These are phyloP conservation scores for Brachystomella parvula DNA, from an alignment of 1,140 invertebrate species.

Conservation along the genomic window DNA sequence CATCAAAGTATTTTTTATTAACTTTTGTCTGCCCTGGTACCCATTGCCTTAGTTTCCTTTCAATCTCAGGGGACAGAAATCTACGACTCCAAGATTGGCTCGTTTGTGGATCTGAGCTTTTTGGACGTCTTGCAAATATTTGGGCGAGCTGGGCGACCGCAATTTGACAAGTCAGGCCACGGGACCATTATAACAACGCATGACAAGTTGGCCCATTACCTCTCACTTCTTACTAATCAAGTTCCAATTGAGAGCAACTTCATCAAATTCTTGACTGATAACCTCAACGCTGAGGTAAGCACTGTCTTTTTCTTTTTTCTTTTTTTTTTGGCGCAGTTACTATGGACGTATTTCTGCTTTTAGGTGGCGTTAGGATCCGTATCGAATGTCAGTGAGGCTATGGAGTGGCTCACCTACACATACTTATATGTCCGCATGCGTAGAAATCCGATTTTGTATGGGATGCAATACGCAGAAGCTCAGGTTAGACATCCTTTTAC, in stretches of 20 bases:
- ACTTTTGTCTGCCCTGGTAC: neutral
- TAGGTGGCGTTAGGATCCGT: conserved; percentile 88
- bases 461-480: conserved; percentile 62
- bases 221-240: conserved; percentile 89
- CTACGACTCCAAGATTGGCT: conserved; percentile 90
- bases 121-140: conserved; percentile 99
- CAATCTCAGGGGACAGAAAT: conserved; percentile 81
- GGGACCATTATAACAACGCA: conserved; percentile 93
- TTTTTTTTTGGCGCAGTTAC: no score
- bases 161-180: conserved; percentile 83
- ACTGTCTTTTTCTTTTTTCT: conserved; percentile 3
- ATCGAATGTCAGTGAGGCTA: conserved; percentile 87
- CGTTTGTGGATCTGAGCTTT: conserved; percentile 91
- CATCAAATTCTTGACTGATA: conserved; percentile 81
- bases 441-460: conserved; percentile 86
- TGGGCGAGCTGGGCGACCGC: conserved; percentile 90
- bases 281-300: conserved; percentile 92
- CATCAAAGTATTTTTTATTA: conserved; percentile 61
- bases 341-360: no score
- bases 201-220: conserved; percentile 86
- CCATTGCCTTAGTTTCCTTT: conserved; percentile 22
- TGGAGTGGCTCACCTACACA: conserved; percentile 96
- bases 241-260: conserved; percentile 98
- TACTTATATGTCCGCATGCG: conserved; percentile 92
- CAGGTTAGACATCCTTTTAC: conserved; percentile 42